phyloP scores from a whole-genome alignment of 2,888 invertebrate species.

The Sicus ferrugineus region DNA sequence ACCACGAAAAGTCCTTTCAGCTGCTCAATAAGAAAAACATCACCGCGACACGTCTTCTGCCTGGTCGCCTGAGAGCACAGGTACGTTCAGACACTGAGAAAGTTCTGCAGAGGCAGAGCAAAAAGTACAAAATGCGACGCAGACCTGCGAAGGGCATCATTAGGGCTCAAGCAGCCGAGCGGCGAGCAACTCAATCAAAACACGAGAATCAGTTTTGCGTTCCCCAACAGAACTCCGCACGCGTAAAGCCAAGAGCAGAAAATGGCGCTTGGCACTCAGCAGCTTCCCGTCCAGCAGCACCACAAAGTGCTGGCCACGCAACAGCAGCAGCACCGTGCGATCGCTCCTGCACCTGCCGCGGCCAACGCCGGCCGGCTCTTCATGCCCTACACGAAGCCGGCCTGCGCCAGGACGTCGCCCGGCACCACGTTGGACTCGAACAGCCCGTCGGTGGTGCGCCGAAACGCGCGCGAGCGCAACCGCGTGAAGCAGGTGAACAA shows the following conservation, averaged over 20 bases:
- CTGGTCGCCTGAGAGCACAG: not conserved
- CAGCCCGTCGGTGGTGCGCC: conserved; percentile 84
- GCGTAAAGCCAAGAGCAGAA: not conserved
- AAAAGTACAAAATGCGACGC: conserved; percentile 54
- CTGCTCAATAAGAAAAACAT: not conserved
- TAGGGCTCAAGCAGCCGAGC: conserved; percentile 56
- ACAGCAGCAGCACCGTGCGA: conserved; percentile 38
- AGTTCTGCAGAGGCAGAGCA: not conserved
- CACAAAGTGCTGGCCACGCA: conserved; percentile 26
- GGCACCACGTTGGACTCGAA: conserved; percentile 46
- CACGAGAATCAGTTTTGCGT: not conserved
- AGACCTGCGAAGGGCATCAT: conserved; percentile 63
- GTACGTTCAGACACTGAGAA: conserved; percentile 1
- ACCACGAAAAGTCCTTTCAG: not conserved
- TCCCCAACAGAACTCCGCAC: conserved; percentile 35
- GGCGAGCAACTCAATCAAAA: conserved; percentile 45
- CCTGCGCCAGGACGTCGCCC: not conserved
- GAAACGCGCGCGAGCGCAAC: conserved; percentile 93
- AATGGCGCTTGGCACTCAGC: conserved; percentile 12
- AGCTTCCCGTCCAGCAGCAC: conserved; percentile 8
- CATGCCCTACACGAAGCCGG: conserved; percentile 48
- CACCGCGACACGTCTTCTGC: not conserved
- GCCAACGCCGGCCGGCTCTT: conserved; percentile 9
- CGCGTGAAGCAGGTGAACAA: conserved; percentile 95
- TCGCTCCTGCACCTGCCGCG: conserved; percentile 38